Conservation (phyloP, 2,888 invertebrate species). For the Synergus gifuensis region DNA sequence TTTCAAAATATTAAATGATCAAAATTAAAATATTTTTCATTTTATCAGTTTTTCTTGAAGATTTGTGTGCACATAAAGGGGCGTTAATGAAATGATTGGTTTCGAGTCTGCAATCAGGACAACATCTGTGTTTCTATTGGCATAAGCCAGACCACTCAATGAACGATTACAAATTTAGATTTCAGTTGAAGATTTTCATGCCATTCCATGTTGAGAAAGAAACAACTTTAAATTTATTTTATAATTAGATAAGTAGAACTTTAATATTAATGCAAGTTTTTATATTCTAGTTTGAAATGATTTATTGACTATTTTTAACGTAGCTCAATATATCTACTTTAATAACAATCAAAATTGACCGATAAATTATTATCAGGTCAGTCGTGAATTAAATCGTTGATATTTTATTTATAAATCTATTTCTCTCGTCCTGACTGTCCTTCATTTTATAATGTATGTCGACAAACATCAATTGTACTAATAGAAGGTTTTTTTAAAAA, state of each 20-base stretch:
- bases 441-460: slow-evolving; percentile 2
- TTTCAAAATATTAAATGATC: background rate
- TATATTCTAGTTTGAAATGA: background rate
- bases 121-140: slow-evolving; percentile 35
- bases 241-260: background rate
- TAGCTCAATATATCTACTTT: background rate
- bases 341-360: slow-evolving; percentile 35
- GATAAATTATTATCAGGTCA: slow-evolving; percentile 25
- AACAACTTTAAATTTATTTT: background rate
- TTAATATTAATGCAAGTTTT: background rate
- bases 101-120: slow-evolving; percentile 6
- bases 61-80: slow-evolving; percentile 4
- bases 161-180: background rate
- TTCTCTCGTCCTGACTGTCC: slow-evolving; percentile 14
- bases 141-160: slow-evolving; percentile 32
- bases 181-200: background rate
- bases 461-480: slow-evolving; percentile 9
- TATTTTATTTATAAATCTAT: slow-evolving; percentile 22
- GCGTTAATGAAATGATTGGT: slow-evolving; percentile 26
- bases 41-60: background rate
- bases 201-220: background rate
- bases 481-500: background rate
- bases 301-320: background rate
- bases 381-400: background rate
- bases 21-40: background rate